Base-by-base conservation (phyloP, 2,113 vertebrate genomes). In the Apodemus speciosus region DNA sequence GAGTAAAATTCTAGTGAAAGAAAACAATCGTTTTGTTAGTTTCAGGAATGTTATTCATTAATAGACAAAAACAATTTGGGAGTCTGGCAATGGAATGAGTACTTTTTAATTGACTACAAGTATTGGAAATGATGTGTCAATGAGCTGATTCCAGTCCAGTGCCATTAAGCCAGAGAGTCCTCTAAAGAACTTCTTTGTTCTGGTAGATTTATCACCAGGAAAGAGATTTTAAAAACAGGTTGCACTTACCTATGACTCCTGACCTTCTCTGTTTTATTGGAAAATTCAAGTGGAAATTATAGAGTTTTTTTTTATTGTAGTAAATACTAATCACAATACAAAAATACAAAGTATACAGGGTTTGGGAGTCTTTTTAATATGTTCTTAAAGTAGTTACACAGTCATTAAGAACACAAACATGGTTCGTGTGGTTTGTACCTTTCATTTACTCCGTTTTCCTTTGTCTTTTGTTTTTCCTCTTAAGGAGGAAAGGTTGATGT, bases 401-500 rank as follows among this genome's bases (percentile, higher is more conserved):
- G 16, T 73, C 73, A 62, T 43, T 91, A 81, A 91, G 71, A 60
- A 64, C 46, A 75, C 21, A 23, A 43, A 84, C 14, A 35, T 75
- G 35, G 49, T 88, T 68, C 75, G 83, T 8, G 14, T 58, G 20
- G 66, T 91, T 83, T 56, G 64, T 1, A 73, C 73, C 46, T 56
- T 81, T 91, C 23, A 73, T 25, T 89, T 53, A 66, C 18, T 58
- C 6, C 3, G 23, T 79, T 21, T 89, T 62, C 43, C 25, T 66
- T 87, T 95, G 64, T 83, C 3, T 60, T 10, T 71, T 85, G 11
- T 3, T 10, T 3, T 13, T 14, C 56, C n/a, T 32, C 88, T 60
- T 85, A 88, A 96, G 95, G 72, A 92, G 95, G 95, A 60, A 95
- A 16, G 32, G 77, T 95, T 64, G 68, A 69, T 60, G 60, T 95